A percentile compares a stretch with the other conserved stretches of the same genome.
Evolutionary conservation across 2,888 invertebrate species (phyloP).

Genomic region (Chrysolina oricalcia): DNA sequence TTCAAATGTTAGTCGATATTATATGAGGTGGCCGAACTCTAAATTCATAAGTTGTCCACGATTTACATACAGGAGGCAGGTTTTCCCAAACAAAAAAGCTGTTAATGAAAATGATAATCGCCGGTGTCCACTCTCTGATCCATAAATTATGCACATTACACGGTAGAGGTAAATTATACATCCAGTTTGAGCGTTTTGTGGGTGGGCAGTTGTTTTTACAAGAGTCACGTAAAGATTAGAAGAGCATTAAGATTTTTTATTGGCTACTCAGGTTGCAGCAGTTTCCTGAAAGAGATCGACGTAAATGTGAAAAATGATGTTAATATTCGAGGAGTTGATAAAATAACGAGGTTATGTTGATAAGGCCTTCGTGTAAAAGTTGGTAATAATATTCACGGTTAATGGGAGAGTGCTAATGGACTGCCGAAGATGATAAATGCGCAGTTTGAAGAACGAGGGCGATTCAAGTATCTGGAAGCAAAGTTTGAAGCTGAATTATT

Average conservation of each 20-base stretch:
- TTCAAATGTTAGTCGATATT: conserved; percentile 3
- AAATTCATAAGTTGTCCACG: conserved; percentile 10
- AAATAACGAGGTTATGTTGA: conserved; percentile 11
- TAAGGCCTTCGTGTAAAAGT: conserved; percentile 5
- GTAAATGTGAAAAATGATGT: conserved; percentile 3
- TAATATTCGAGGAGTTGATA: conserved; percentile 11
- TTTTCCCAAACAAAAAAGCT: conserved; percentile 7
- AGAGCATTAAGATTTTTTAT: conserved; percentile 20
- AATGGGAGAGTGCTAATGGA: neutral
- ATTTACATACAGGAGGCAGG: conserved; percentile 9
- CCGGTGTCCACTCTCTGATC: conserved; percentile 5
- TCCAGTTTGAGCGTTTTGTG: neutral
- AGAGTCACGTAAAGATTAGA: conserved; percentile 24
- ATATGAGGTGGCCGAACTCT: conserved; percentile 18
- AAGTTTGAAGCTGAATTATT: no score
- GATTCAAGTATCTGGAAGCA: no score
- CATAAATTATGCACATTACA: conserved; percentile 17
- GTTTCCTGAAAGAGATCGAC: conserved; percentile 3
- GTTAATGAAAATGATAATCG: conserved; percentile 12
- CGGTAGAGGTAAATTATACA: neutral
- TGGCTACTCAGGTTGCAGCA: conserved; percentile 9
- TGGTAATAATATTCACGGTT: neutral
- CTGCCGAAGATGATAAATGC: neutral
- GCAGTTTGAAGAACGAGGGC: neutral
- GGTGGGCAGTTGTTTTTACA: conserved; percentile 24